Evolutionary conservation across 2,888 invertebrate genomes (phyloP).

Genomic region (Plusia festucae): DNA sequence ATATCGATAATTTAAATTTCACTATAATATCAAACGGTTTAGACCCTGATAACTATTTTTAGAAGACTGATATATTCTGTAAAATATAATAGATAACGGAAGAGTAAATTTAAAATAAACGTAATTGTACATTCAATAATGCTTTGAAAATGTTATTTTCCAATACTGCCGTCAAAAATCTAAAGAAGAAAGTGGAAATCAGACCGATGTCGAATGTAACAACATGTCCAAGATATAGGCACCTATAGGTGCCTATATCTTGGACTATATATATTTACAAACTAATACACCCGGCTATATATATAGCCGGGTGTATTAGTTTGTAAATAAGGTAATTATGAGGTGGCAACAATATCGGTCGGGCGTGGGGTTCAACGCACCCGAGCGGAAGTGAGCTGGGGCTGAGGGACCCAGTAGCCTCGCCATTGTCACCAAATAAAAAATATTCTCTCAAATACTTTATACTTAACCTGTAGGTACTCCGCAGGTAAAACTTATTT

Average conservation of each 20-base stretch:
- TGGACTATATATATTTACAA: background rate
- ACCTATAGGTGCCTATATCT: no score
- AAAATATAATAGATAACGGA: background rate
- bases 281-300: background rate
- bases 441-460: constrained; percentile 48
- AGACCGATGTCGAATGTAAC: no score
- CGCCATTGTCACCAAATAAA: constrained; percentile 60
- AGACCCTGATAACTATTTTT: constrained; percentile 25
- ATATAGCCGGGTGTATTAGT: constrained; percentile 41
- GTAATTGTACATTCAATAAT: no score
- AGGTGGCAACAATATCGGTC: constrained; percentile 60
- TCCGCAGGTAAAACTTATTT: constrained; percentile 2
- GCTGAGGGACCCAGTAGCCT: constrained; percentile 52
- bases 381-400: constrained; percentile 59
- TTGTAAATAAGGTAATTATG: constrained; percentile 68
- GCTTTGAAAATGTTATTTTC: no score
- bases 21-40: constrained; percentile 14
- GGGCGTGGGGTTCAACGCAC: constrained; percentile 61
- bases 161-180: no score
- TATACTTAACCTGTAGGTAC: background rate
- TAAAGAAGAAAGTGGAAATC: no score
- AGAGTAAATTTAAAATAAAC: no score
- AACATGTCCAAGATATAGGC: background rate
- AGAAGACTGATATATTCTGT: background rate
- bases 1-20: constrained; percentile 25